Percentiles rank a stretch among this genome's conserved stretches.
Evolutionary conservation across 2,888 invertebrate species (phyloP).

Genomic region (Schrankia costaestrigalis): DNA sequence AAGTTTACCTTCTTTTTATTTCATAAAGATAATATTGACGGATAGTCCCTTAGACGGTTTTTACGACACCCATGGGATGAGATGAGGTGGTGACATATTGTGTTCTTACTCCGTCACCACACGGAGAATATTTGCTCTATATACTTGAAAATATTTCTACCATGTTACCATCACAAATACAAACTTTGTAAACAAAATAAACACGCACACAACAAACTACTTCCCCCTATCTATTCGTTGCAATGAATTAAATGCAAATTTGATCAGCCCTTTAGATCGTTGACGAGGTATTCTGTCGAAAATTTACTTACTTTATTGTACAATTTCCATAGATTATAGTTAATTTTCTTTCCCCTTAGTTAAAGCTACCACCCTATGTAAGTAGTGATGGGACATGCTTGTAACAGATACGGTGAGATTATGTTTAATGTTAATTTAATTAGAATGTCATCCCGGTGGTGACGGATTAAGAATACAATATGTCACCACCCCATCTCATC

Average conservation of each 20-base stretch:
- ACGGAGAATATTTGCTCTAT: background rate
- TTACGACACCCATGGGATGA: too few relatives aligned
- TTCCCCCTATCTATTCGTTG: conserved; percentile 1
- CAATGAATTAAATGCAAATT: conserved; percentile 15
- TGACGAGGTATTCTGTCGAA: conserved; percentile 14
- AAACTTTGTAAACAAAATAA: conserved; percentile 1
- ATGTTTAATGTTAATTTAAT: too few relatives aligned
- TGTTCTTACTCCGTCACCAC: too few relatives aligned
- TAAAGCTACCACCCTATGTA: conserved; percentile 4
- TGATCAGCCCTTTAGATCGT: conserved; percentile 19
- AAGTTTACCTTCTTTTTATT: too few relatives aligned
- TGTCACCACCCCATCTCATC: too few relatives aligned
- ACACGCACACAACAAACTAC: conserved; percentile 1
- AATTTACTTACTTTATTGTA: conserved; percentile 29
- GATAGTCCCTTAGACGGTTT: too few relatives aligned
- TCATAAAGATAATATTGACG: too few relatives aligned
- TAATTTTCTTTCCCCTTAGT: conserved; percentile 27
- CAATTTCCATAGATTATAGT: conserved; percentile 33
- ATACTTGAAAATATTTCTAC: background rate
- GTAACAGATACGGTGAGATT: too few relatives aligned
- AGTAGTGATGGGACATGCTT: background rate
- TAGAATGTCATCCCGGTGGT: too few relatives aligned
- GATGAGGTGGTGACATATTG: too few relatives aligned
- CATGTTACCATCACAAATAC: conserved; percentile 1
- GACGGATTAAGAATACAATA: too few relatives aligned